A percentile compares a stretch with the other conserved stretches of the same genome.
Conservation (phyloP, 2,797 vertebrate genomes). For the Lepus townsendii region DNA sequence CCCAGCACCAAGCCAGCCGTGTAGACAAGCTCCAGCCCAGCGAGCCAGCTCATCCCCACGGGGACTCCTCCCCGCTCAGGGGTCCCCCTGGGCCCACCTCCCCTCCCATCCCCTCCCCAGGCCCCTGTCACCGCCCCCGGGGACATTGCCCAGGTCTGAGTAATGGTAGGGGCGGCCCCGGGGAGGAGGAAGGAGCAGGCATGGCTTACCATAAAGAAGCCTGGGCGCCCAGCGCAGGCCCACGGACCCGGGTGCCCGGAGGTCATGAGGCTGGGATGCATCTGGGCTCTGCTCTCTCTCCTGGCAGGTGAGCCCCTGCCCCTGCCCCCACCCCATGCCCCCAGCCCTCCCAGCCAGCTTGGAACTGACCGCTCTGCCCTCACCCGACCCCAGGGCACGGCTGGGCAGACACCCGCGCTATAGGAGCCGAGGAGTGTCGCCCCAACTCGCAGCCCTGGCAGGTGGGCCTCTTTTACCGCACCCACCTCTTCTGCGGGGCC, state of each 20-base stretch:
- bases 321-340: fast-evolving
- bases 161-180: slow-evolving; percentile 80
- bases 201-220: slow-evolving; percentile 76
- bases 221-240: not conserved
- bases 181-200: slow-evolving; percentile 75
- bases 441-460: slow-evolving; percentile 84
- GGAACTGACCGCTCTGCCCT: not conserved
- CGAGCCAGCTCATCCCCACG: not conserved
- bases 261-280: slow-evolving; percentile 66
- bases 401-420: slow-evolving; percentile 73
- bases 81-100: not conserved
- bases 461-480: slow-evolving; percentile 72
- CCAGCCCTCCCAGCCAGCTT: not conserved
- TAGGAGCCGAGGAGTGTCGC: slow-evolving; percentile 74
- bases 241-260: not conserved
- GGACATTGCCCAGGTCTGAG: slow-evolving; percentile 72
- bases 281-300: slow-evolving; percentile 60
- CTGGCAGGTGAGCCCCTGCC: slow-evolving; percentile 71
- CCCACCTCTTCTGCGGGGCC: slow-evolving; percentile 77
- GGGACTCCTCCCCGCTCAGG: not conserved
- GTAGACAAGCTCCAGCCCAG: not conserved
- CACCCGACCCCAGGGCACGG: slow-evolving; percentile 55
- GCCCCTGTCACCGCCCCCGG: not conserved
- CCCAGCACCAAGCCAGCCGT: not conserved
- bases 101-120: not conserved